Evolutionary conservation across 2,113 vertebrate species (phyloP).

Genomic region (Pardalotus punctatus): DNA sequence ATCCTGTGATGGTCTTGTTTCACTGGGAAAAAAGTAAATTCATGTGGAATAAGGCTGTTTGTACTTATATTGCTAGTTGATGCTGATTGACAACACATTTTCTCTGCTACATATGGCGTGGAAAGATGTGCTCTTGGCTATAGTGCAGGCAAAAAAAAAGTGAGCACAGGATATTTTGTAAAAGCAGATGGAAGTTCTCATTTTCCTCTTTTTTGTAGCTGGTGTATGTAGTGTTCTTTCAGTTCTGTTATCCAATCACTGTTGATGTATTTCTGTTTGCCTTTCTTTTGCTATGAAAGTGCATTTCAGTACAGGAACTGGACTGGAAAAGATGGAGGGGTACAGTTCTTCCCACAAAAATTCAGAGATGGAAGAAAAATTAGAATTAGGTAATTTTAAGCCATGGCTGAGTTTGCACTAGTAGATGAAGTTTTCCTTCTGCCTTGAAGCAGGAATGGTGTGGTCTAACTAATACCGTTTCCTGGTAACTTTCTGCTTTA

Average conservation of each 20-base stretch:
- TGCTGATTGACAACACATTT: not conserved
- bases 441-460: not conserved
- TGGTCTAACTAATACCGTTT: not conserved
- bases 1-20: not conserved
- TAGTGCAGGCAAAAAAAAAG: not conserved
- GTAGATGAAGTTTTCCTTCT: not conserved
- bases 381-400: not conserved
- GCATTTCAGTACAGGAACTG: not conserved
- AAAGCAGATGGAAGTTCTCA: slow-evolving; percentile 23
- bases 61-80: not conserved
- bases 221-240: not conserved
- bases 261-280: not conserved
- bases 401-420: not conserved
- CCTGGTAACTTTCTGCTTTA: not conserved
- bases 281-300: not conserved
- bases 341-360: not conserved
- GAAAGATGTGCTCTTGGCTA: not conserved
- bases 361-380: not conserved
- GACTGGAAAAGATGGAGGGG: not conserved
- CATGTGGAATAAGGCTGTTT: not conserved
- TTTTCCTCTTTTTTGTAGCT: not conserved
- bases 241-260: not conserved
- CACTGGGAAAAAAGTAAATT: not conserved
- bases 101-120: not conserved
- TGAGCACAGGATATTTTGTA: not conserved